Base-by-base conservation (phyloP, 1,140 invertebrate species). In the Brevipalpus yothersi region DNA sequence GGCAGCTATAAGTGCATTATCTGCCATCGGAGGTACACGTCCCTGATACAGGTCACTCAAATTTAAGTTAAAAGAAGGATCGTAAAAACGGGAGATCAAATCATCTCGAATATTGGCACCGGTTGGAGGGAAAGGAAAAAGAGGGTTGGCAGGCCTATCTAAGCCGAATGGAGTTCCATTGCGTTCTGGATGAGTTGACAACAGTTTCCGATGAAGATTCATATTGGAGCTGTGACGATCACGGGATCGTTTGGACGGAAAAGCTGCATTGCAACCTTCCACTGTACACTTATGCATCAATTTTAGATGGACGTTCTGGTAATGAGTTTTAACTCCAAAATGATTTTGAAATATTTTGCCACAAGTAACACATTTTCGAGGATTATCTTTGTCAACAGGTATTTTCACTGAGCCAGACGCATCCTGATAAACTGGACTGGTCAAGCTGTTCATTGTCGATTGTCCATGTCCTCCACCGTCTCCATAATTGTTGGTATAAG, bases 201-300 rank as follows among this genome's bases (percentile, higher is more conserved):
- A 69, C 39, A 91, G 73, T 70, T 91, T 91, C 59, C 84, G 76
- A 67, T 95, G 91, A 15, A 95, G 75, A 67, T 89, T 93, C 41
- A 86, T 73, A 68, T 96, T 95, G 0, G 86, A 80, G 66, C 86
- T 89, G 70, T 96, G 91, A 3, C 90, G 75, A 68, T 96, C 90
- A 60, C 90, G 78, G 63, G 84, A 90, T 55, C 88, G 73, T 69
- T 90, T 94, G 0, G 89, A 93, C n/a, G 87, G 86, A 68, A 95
- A 96, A 0, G 86, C 82, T 0, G 89, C 89, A 69, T 87, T 88
- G 69, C 91, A 95, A n/a, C 91, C 90, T 62, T 92, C 87, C 3
- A 94, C 83, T 62, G 82, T 89, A 72, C 92, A 96, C 67, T 86
- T 87, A 71, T 95, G 90, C 82, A 93, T 91, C 60, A 94, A 71